These are phyloP conservation scores for Bombylius discolor DNA, from an alignment of 2,888 invertebrate species.

Conservation along the genomic window DNA sequence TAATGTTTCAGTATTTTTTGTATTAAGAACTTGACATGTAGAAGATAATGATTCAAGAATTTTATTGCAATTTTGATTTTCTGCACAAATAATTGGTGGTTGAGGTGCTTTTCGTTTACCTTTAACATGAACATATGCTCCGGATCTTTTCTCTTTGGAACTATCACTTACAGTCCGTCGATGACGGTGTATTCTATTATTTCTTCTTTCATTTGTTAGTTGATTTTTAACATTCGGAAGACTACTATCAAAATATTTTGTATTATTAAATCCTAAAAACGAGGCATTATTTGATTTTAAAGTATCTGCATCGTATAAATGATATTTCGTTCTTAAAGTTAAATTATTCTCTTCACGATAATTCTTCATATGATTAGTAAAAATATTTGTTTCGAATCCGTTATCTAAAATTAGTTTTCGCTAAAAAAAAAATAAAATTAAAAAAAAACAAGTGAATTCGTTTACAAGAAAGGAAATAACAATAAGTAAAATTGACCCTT, in stretches of 20 bases:
- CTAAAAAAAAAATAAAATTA: conserved; percentile 14
- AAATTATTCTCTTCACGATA: conserved; percentile 42
- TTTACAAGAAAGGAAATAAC: neutral
- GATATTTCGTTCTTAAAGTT: conserved; percentile 53
- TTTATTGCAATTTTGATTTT: neutral
- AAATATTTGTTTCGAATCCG: conserved; percentile 19
- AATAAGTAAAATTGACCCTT: neutral
- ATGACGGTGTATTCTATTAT: conserved; percentile 26
- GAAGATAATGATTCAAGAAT: conserved; percentile 1
- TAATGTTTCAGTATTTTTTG: conserved; percentile 10
- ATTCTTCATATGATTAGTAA: conserved; percentile 41
- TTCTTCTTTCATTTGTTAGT: conserved; percentile 1
- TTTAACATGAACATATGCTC: conserved; percentile 51
- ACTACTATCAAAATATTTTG: conserved; percentile 24
- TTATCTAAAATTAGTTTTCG: conserved; percentile 25
- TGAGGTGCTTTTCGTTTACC: conserved; percentile 62
- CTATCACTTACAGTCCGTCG: conserved; percentile 50
- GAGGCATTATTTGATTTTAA: conserved; percentile 2
- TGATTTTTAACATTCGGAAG: conserved; percentile 24
- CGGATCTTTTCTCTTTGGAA: conserved; percentile 44
- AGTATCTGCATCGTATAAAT: conserved; percentile 31
- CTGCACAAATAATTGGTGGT: conserved; percentile 40
- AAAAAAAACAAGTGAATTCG: neutral
- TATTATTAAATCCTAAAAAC: too few relatives aligned
- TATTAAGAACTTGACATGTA: neutral